Evolutionary conservation across 2,888 invertebrate species (phyloP), one percentile per base, ranked within the genome.

Genomic region (Morpho achilles): DNA sequence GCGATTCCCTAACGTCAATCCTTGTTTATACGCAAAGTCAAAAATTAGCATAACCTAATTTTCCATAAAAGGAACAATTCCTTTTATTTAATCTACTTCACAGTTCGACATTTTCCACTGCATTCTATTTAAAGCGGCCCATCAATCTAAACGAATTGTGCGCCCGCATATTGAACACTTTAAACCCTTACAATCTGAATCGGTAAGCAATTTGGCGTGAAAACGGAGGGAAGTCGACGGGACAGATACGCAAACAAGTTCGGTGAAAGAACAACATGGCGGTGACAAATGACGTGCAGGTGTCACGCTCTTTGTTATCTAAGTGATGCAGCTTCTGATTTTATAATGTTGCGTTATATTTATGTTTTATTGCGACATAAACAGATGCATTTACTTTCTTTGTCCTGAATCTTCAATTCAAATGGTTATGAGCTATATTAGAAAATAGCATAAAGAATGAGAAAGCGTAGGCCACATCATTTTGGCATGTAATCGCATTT

Each of bases 241-340:
- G 62, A 68, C 69, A 71, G 60, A 58, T 60, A 76, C 70, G 72
- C 75, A 80, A 81, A 82, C 79, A 80, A 71, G 72, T 77, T 76
- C 75, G 75, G 72, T 73, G 74, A 73, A 70, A 71, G 65, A 67
- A 67, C 63, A 69, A 68, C 60, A 68, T 74, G 71, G 48, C 23
- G 40, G 79, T 87, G 87, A 87, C 87, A 88, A 88, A 88, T 84
- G 85, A 87, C 76, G 75, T 78, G 77, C 85, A 87, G 84, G 85
- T 86, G 84, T 81, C 84, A 80, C 76, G 78, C 75, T 79, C 77
- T 79, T 46, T 56, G 55, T 56, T 59, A 63, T 60, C 55, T 50
- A 23, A 58, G 41, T 56, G 50, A 54, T 41, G 48, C 58, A 60
- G 58, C 53, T 50, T 49, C 45, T 55, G 48, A 54, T 55, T 56